phyloP scores from a whole-genome alignment of 2,113 vertebrate genomes.

The Centropristis striata region DNA sequence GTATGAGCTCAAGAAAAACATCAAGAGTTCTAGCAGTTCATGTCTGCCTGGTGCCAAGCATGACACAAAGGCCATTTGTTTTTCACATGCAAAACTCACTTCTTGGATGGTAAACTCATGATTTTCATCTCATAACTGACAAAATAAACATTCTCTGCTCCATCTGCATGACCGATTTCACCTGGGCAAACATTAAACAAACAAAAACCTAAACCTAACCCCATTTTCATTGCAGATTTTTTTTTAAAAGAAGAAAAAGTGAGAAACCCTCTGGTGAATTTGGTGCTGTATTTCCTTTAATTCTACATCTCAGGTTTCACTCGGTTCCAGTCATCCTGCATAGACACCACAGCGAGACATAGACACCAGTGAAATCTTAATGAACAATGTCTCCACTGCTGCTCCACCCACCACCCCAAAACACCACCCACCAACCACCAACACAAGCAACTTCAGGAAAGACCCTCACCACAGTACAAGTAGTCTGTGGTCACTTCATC shows the following conservation, averaged over 20 bases:
- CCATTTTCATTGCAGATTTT: conserved; percentile 7
- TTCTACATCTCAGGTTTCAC: conserved; percentile 70
- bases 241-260: conserved; percentile 12
- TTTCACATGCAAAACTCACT: conserved; percentile 56
- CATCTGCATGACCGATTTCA: not conserved
- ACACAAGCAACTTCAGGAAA: conserved; percentile 76
- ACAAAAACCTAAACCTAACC: conserved; percentile 38
- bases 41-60: conserved; percentile 64
- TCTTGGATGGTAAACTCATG: conserved; percentile 21
- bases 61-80: conserved; percentile 77
- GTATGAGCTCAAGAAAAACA: conserved; percentile 67
- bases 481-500: conserved; percentile 67
- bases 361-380: conserved; percentile 68
- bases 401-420: conserved; percentile 57
- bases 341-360: conserved; percentile 54
- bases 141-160: conserved; percentile 1
- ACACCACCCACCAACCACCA: conserved; percentile 71
- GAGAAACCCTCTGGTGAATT: conserved; percentile 11
- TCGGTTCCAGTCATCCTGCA: conserved; percentile 59
- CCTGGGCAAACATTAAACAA: conserved; percentile 10
- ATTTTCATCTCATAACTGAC: conserved; percentile 19
- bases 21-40: conserved; percentile 53
- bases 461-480: conserved; percentile 80
- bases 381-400: conserved; percentile 75
- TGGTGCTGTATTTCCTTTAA: conserved; percentile 39